Conservation (phyloP, 2,113 vertebrate species). For the Accipiter virgatus region DNA sequence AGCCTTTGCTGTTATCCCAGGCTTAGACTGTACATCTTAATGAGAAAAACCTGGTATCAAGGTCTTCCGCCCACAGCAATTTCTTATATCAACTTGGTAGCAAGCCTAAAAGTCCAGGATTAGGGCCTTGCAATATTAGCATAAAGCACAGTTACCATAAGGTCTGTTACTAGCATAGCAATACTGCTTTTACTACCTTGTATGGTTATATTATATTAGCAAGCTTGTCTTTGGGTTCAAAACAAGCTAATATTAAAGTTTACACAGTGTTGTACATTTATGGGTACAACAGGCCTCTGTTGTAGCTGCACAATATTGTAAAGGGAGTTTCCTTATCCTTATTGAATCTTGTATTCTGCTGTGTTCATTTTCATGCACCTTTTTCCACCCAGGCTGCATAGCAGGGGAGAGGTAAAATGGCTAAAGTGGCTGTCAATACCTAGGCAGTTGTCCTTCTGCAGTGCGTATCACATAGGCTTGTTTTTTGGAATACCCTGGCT, state of each 20-base stretch:
- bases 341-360: background rate
- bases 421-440: background rate
- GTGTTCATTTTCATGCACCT: background rate
- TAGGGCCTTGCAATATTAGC: background rate
- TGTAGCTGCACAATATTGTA: background rate
- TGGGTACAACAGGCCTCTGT: background rate
- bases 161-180: background rate
- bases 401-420: background rate
- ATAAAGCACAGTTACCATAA: background rate
- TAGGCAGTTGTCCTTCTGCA: background rate
- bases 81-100: background rate
- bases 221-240: background rate
- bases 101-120: background rate
- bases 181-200: background rate
- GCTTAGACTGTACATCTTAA: background rate
- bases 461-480: background rate
- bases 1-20: background rate
- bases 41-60: background rate
- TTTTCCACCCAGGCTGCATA: background rate
- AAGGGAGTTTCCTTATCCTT: background rate
- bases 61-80: background rate
- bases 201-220: background rate
- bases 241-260: background rate
- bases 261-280: background rate
- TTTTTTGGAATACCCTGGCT: background rate